Percentiles rank a stretch among this genome's conserved stretches.
Evolutionary conservation across 1,140 invertebrate species (phyloP).

Genomic region (Psilanteris sp.): DNA sequence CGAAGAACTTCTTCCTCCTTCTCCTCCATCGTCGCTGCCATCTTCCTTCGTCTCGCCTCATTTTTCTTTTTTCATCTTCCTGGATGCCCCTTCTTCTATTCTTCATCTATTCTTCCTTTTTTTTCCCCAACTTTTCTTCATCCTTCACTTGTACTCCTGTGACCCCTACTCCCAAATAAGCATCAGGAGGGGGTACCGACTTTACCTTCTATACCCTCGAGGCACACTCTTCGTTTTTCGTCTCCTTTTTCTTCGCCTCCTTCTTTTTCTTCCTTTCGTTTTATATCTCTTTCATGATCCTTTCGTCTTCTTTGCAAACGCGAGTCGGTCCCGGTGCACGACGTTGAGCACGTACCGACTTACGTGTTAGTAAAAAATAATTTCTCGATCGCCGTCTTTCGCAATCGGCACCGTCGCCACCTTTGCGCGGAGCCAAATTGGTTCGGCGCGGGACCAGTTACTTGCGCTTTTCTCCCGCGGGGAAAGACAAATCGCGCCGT

Average conservation of each 20-base stretch:
- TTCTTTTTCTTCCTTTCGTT: too few species aligned
- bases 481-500: too few species aligned
- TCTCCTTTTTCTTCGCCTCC: constrained; percentile 18
- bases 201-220: constrained; percentile 32
- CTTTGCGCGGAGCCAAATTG: too few species aligned
- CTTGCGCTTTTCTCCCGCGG: too few species aligned
- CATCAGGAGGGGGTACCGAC: constrained; percentile 34
- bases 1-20: constrained; percentile 56
- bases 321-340: constrained; percentile 16
- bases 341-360: constrained; percentile 10
- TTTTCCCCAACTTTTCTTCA: constrained; percentile 54
- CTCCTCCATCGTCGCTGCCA: constrained; percentile 37
- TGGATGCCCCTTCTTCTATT: constrained; percentile 45
- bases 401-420: too few species aligned
- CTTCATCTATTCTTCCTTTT: constrained; percentile 57
- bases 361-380: constrained; percentile 11
- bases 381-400: constrained; percentile 3
- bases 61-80: constrained; percentile 59
- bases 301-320: constrained; percentile 36
- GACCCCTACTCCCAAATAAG: constrained; percentile 50
- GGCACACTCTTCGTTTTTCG: constrained; percentile 32
- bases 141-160: constrained; percentile 40
- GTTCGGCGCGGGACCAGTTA: too few species aligned
- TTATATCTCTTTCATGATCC: constrained; percentile 18
- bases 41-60: constrained; percentile 33